Base-by-base conservation (phyloP, 2,888 invertebrate species). In the Frankliniella fusca region DNA sequence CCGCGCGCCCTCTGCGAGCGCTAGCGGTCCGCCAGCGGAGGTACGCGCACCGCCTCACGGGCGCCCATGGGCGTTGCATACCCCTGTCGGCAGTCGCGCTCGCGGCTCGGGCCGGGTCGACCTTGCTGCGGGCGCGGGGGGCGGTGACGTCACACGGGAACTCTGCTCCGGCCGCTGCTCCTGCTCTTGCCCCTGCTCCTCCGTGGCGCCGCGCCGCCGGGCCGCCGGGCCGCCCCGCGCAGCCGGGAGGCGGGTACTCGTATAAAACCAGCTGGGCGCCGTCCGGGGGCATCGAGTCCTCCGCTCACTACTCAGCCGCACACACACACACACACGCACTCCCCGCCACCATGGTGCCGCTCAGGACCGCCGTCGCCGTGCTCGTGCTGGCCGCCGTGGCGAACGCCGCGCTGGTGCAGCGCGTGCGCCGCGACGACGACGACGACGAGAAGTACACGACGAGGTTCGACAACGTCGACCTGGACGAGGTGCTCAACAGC, bases 331-430 rank as follows among this genome's bases (percentile, higher is more conserved):
- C 54, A 54, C 54, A 15, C 2, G 8, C 54, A 54, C 0, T 65
- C 65, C 9, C 65, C 0, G 10, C 1, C 65, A 8, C 65, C 65
- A 65, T 65, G 65, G n/a, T 65, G 65, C 65, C n/a, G 20, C 38
- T n/a, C 20, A 65, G 65, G 65, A 38, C 65, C 65, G 84, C 18
- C 38, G 23, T 85, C 3, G 83, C 83, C 27, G 27, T 85, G 2
- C 83, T 82, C 15, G 54, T 83, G n/a, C 83, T 83, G 81, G 65
- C 82, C 49, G 80, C 80, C 23, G 82, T 82, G 27, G 83, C 83
- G n/a, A 82, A 83, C 48, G 83, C 83, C 80, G 83, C 83, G 49
- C 81, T 83, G 48, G 83, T 84, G 54, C 54, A 18, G 20, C 65
- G 65, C 20, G 65, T 65, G 65, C 65, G 65, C n/a, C 65, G 65